A percentile compares a stretch with the other conserved stretches of the same genome.
These are phyloP conservation scores for Ammodramus savannarum DNA, from an alignment of 2,113 vertebrate species.

Conservation along the genomic window DNA sequence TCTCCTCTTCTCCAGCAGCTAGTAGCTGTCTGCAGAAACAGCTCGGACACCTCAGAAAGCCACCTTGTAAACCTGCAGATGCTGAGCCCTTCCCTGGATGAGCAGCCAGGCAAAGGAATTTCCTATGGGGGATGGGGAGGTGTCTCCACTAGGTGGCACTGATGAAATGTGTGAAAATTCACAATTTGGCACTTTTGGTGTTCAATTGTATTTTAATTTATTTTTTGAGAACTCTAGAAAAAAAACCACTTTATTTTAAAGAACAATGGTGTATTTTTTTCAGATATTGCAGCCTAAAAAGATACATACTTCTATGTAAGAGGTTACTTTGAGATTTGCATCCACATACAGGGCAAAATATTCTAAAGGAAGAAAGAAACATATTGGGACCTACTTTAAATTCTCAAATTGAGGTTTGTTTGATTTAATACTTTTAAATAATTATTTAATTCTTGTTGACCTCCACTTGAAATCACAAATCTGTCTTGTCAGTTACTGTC, in stretches of 20 bases:
- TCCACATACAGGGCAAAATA: not conserved
- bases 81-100: accelerated
- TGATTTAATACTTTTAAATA: not conserved
- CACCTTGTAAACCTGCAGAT: not conserved
- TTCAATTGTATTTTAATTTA: not conserved
- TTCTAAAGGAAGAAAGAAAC: not conserved
- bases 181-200: not conserved
- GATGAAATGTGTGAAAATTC: not conserved
- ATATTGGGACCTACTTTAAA: not conserved
- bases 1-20: not conserved
- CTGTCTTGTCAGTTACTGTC: not conserved
- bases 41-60: not conserved
- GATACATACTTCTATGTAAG: not conserved
- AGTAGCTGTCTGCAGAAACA: not conserved
- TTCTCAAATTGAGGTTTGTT: not conserved
- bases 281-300: not conserved
- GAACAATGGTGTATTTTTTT: not conserved
- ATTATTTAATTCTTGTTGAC: not conserved
- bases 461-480: not conserved
- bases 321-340: not conserved
- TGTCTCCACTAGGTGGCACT: slow-evolving; percentile 31
- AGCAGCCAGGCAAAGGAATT: not conserved
- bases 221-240: not conserved
- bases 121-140: not conserved
- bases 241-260: not conserved